Evolutionary conservation across 2,888 invertebrate genomes (phyloP).

Genomic region (Sesia bembeciformis): DNA sequence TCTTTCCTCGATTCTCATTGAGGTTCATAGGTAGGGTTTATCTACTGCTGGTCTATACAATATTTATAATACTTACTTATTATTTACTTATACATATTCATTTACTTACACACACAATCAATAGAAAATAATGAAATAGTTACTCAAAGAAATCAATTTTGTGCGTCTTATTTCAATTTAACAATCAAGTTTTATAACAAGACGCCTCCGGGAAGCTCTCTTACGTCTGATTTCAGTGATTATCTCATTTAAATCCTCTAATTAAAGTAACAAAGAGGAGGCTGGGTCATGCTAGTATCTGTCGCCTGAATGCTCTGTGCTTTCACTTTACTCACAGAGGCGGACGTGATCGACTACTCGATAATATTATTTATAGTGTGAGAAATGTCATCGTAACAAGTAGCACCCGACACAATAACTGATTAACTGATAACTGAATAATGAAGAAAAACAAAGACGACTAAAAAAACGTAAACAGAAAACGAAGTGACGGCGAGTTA

Average conservation of each 20-base stretch:
- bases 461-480: background rate
- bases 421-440: background rate
- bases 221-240: conserved; percentile 15
- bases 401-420: conserved; percentile 1
- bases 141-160: no score
- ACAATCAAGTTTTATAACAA: background rate
- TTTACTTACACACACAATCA: no score
- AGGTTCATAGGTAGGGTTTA: no score
- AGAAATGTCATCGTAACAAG: conserved; percentile 13
- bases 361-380: conserved; percentile 16
- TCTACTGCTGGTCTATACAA: no score
- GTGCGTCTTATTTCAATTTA: no score
- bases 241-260: conserved; percentile 18
- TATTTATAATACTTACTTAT: no score
- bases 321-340: conserved; percentile 15
- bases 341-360: conserved; percentile 12
- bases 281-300: conserved; percentile 8
- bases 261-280: conserved; percentile 16
- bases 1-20: no score
- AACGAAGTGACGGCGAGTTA: background rate
- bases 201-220: conserved; percentile 14
- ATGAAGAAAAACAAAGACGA: background rate
- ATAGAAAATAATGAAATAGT: no score
- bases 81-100: no score
- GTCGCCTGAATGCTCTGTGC: conserved; percentile 11